Evolutionary conservation across 2,113 vertebrate genomes (phyloP).

Genomic region (Stictonetta naevosa): DNA sequence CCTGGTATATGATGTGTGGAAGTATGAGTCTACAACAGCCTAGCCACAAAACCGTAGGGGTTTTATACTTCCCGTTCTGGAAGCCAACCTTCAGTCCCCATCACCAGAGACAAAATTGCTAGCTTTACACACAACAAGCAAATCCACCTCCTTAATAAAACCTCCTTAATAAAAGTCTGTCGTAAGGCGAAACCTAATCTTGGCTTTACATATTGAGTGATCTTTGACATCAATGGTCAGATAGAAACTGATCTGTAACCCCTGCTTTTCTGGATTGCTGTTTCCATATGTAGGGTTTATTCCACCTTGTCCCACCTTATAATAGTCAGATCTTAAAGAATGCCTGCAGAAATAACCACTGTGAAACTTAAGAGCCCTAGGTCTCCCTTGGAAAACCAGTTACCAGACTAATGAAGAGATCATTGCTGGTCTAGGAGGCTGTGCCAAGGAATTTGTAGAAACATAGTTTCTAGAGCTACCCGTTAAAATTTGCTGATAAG

Average conservation of each 20-base stretch:
- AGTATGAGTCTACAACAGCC: neutral
- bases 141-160: neutral
- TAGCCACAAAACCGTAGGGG: neutral
- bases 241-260: neutral
- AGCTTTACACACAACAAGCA: neutral
- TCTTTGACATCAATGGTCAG: neutral
- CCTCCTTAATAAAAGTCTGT: neutral
- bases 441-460: neutral
- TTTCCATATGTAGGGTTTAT: neutral
- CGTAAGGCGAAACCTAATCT: neutral
- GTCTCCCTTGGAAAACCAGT: neutral
- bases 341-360: neutral
- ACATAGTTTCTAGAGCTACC: neutral
- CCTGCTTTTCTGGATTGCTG: neutral
- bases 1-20: neutral
- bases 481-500: neutral
- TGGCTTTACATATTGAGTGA: fast-evolving
- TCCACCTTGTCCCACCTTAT: neutral
- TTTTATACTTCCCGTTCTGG: neutral
- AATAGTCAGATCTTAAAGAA: neutral
- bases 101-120: neutral
- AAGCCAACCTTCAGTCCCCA: neutral
- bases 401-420: neutral
- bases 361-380: neutral
- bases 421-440: neutral